Percentiles rank a stretch among this genome's conserved stretches.
Conservation (phyloP, 2,113 vertebrate species). For the Galeopterus variegatus region DNA sequence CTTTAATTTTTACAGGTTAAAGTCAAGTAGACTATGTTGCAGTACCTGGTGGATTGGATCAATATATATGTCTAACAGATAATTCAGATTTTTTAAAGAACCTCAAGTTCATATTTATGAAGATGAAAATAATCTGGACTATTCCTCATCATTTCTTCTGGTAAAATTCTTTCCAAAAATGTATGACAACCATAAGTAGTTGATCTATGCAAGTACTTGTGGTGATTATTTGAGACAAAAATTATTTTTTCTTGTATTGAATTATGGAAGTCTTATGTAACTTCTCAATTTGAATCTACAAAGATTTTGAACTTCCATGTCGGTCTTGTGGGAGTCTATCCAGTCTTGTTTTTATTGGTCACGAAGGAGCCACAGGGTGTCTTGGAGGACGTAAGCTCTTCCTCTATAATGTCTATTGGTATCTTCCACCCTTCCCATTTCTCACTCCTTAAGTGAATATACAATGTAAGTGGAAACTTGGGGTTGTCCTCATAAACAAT, state of each 20-base stretch:
- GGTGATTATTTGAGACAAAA: neutral
- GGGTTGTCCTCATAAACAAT: neutral
- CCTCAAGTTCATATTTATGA: neutral
- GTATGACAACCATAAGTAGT: neutral
- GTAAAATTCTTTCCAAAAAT: conserved; percentile 37
- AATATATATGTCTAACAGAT: neutral
- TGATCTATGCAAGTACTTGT: neutral
- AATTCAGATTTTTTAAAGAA: neutral
- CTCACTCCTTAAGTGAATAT: neutral
- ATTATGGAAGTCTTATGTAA: neutral
- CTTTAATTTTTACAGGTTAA: neutral
- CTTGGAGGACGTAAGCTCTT: neutral
- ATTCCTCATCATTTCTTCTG: neutral
- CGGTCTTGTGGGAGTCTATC: neutral
- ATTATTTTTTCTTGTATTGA: neutral
- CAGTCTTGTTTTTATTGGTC: neutral
- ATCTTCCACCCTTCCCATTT: neutral
- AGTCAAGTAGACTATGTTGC: neutral
- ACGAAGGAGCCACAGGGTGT: neutral
- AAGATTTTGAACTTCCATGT: neutral
- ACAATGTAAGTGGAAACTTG: neutral
- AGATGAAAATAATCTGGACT: neutral
- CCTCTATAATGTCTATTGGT: neutral
- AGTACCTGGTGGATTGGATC: neutral
- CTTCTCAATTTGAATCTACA: neutral